Evolutionary conservation across 2,797 vertebrate species (phyloP), one percentile per base, ranked within the genome.

Genomic region (Hyperoplus immaculatus): DNA sequence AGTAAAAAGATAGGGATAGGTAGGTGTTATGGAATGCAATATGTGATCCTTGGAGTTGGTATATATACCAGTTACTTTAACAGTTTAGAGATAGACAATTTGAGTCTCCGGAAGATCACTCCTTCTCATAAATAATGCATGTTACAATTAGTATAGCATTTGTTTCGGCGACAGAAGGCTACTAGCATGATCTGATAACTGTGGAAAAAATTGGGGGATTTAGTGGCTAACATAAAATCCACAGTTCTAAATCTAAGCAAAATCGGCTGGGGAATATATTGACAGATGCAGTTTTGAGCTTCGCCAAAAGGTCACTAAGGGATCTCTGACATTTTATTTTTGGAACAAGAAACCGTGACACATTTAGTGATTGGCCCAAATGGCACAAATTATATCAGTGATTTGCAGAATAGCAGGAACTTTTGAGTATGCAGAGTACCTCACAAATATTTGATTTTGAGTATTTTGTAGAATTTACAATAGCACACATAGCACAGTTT

Each of bases 41-140:
- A 12, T 51, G 49, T 12, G 59, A 67, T 61, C 2, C 50, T 72
- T 12, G 57, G 45, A 45, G 61, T 72, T 67, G 41, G 54, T 62
- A 61, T 9, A 46, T 13, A 29, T 29, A 29, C 29, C 4, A 47
- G n/a, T 18, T 47, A 43, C 64, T 29, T 56, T 55, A 69, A 8
- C 57, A 55, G 21, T 57, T 29, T 54, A 42, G 62, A 72, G 6
- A 14, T 4, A 16, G 16, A 36, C 7, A 56, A 5, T 16, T 47
- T 58, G 14, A 46, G 46, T 11, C 55, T 36, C 58, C 7, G n/a
- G 11, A 36, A 41, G 13, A 64, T 45, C 16, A 21, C 5, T 13
- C 18, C 29, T n/a, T 15, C 45, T 62, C 21, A 45, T 51, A 6
- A 51, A 77, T 51, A 5, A 47, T 41, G 39, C 11, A 51, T 18